These are phyloP conservation scores for Micronycteris hirsuta DNA, from an alignment of 2,113 vertebrate genomes.

Conservation along the genomic window DNA sequence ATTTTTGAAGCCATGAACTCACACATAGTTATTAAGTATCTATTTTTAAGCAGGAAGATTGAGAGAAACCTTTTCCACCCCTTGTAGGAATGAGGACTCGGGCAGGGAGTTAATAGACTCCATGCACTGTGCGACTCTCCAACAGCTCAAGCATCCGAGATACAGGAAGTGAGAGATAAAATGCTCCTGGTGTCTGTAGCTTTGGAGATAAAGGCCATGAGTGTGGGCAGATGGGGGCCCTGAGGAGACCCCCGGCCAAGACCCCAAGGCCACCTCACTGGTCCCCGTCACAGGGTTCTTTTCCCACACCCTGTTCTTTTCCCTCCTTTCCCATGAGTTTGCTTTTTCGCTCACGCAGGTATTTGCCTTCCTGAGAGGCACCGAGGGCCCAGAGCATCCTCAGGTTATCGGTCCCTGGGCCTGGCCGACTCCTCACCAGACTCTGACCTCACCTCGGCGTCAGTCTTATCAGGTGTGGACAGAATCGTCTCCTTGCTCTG, in stretches of 20 bases:
- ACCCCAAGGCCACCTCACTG: background rate
- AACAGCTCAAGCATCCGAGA: background rate
- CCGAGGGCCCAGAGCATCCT: background rate
- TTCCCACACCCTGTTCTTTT: background rate
- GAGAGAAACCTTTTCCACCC: background rate
- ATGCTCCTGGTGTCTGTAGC: background rate
- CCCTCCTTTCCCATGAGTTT: background rate
- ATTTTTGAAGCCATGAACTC: background rate
- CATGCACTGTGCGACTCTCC: background rate
- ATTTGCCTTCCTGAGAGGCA: background rate
- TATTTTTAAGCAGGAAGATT: constrained; percentile 17
- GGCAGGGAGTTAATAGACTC: background rate
- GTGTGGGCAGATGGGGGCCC: background rate
- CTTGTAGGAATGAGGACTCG: background rate
- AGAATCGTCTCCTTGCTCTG: background rate
- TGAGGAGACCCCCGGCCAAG: background rate
- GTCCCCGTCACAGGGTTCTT: background rate
- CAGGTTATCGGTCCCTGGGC: constrained; percentile 19
- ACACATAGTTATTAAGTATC: background rate
- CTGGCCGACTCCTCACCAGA: background rate
- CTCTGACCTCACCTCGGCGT: constrained; percentile 67
- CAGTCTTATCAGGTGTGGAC: constrained; percentile 71
- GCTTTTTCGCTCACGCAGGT: background rate
- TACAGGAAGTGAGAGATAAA: background rate
- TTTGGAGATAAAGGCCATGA: constrained; percentile 9